These are phyloP conservation scores for Tympanoctomys barrerae DNA, from an alignment of 2,797 vertebrate genomes.

Conservation along the genomic window DNA sequence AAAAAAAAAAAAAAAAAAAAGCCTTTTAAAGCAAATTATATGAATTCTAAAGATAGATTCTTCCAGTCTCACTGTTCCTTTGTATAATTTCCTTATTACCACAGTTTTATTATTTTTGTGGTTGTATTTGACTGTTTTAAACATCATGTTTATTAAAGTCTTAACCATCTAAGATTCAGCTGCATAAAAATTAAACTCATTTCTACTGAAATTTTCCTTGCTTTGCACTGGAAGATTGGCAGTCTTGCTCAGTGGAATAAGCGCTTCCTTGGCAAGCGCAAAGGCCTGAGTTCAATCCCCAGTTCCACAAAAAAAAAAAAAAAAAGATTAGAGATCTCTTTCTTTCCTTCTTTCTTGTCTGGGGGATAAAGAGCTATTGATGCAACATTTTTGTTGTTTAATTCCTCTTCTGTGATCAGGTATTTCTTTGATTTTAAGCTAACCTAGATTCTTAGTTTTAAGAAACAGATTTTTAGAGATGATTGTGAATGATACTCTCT, in stretches of 20 bases:
- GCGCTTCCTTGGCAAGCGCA: no score
- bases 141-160: neutral
- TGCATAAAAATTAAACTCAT: constrained; percentile 41
- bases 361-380: neutral
- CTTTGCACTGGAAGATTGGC: constrained; percentile 10
- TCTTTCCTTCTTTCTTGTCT: neutral
- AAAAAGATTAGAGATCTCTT: neutral
- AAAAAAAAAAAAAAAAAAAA: neutral
- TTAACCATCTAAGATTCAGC: constrained; percentile 40
- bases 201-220: neutral
- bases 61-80: constrained; percentile 9
- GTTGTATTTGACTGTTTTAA: constrained; percentile 37
- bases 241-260: no score
- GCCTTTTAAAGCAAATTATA: neutral
- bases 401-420: constrained; percentile 6
- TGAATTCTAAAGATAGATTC: constrained; percentile 44
- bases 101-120: constrained; percentile 4
- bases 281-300: no score
- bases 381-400: neutral
- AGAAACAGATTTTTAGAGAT: neutral
- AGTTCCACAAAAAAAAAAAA: no score
- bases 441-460: neutral
- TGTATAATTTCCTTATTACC: constrained; percentile 18
- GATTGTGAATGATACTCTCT: neutral
- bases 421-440: constrained; percentile 43